These are phyloP conservation scores for Drosophila incognita DNA, from an alignment of 2,888 invertebrate species.

Conservation along the genomic window DNA sequence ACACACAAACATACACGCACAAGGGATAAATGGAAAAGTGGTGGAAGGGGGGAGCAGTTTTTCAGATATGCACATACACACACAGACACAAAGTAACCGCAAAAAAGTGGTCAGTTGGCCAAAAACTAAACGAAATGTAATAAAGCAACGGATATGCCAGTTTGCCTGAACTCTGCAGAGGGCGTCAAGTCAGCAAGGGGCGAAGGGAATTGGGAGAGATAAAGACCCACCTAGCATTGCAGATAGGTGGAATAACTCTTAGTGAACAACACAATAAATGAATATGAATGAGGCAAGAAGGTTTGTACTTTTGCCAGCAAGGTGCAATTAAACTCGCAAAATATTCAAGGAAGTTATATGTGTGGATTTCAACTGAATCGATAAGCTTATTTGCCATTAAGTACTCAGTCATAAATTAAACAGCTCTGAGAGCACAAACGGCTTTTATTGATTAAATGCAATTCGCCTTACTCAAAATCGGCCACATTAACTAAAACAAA, in stretches of 20 bases:
- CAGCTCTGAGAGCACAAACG: background rate
- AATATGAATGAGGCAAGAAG: conserved; percentile 73
- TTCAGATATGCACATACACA: conserved; percentile 24
- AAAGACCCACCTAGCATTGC: conserved; percentile 31
- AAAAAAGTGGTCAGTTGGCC: conserved; percentile 80
- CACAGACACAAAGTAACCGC: conserved; percentile 70
- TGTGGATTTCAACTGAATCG: conserved; percentile 2
- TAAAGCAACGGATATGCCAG: conserved; percentile 79
- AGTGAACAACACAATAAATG: conserved; percentile 68
- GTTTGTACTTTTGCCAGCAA: conserved; percentile 9
- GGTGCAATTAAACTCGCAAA: conserved; percentile 5
- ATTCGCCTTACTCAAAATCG: background rate
- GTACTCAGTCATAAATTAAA: conserved; percentile 2
- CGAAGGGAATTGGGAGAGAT: background rate
- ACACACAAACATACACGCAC: conserved; percentile 30
- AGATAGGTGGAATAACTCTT: conserved; percentile 48
- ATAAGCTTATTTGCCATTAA: conserved; percentile 8
- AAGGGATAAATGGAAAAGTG: background rate
- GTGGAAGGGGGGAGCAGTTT: background rate
- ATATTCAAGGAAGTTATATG: conserved; percentile 1
- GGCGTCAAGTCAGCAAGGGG: background rate
- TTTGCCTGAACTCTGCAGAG: conserved; percentile 59
- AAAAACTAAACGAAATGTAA: conserved; percentile 80
- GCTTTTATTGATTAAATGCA: background rate
- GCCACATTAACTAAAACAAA: background rate